These are phyloP conservation scores for Prorops nasuta DNA, from an alignment of 1,140 invertebrate species.

Conservation along the genomic window DNA sequence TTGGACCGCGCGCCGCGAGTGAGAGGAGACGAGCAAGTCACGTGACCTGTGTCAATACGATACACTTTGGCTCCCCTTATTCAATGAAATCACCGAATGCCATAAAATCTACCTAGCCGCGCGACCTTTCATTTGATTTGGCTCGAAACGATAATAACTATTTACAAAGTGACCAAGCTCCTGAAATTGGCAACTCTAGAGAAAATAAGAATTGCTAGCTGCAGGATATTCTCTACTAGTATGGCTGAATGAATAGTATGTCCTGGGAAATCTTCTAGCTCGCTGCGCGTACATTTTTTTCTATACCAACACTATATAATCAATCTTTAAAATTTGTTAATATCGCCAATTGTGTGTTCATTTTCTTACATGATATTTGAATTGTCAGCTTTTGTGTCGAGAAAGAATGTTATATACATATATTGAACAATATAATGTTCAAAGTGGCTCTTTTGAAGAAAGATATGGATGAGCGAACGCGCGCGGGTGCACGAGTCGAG, in stretches of 20 bases:
- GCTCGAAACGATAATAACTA: conserved; percentile 25
- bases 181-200: conserved; percentile 20
- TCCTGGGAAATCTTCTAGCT: conserved; percentile 23
- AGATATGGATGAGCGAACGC: no score
- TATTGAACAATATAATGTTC: no score
- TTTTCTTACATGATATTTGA: no score
- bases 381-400: no score
- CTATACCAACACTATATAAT: conserved; percentile 17
- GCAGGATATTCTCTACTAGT: no score
- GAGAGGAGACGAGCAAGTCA: conserved; percentile 21
- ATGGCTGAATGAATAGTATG: no score
- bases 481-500: no score
- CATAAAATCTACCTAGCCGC: conserved; percentile 16
- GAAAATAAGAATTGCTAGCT: conserved; percentile 19
- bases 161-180: conserved; percentile 31
- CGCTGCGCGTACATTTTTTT: conserved; percentile 18
- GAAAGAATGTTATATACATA: no score
- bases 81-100: conserved; percentile 15
- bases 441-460: no score
- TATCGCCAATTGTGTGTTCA: no score
- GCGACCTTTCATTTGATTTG: no score
- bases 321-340: no score
- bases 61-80: conserved; percentile 18
- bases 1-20: conserved; percentile 3
- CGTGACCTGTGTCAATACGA: conserved; percentile 44